Conservation (phyloP, 2,113 vertebrate genomes). For the Tupaia chinensis region DNA sequence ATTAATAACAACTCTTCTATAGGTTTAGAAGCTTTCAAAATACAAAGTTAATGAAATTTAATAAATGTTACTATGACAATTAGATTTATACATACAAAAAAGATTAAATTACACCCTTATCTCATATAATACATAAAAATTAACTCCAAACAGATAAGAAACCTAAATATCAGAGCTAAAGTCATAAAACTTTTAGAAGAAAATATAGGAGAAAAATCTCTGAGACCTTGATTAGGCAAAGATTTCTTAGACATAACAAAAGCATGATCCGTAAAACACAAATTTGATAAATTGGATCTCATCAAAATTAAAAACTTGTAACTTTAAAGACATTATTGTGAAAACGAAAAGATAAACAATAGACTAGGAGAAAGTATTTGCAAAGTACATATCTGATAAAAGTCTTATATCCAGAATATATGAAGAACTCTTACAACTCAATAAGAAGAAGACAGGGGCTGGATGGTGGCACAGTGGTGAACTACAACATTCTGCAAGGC, state of each 20-base stretch:
- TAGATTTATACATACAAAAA: neutral
- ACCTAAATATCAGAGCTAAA: constrained; percentile 26
- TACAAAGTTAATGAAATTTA: neutral
- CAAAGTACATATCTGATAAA: constrained; percentile 27
- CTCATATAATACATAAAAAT: constrained; percentile 24
- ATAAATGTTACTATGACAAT: neutral
- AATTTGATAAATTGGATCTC: neutral
- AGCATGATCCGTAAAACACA: constrained; percentile 34
- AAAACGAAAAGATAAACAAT: constrained; percentile 35
- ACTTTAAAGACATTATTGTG: constrained; percentile 39
- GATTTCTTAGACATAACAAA: constrained; percentile 27
- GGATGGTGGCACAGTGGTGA: no score
- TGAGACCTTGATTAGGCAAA: constrained; percentile 11
- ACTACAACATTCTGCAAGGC: no score
- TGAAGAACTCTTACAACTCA: constrained; percentile 36
- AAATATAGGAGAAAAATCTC: constrained; percentile 33
- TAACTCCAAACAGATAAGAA: constrained; percentile 24
- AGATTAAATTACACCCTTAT: constrained; percentile 21
- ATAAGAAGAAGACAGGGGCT: neutral
- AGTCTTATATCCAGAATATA: neutral
- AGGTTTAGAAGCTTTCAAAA: constrained; percentile 57
- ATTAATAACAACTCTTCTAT: constrained; percentile 30
- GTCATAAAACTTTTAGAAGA: constrained; percentile 38
- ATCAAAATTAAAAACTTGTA: constrained; percentile 47
- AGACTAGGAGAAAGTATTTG: constrained; percentile 45